These are phyloP conservation scores for Diglossa cyanea DNA, from an alignment of 2,797 vertebrate genomes.

Conservation along the genomic window DNA sequence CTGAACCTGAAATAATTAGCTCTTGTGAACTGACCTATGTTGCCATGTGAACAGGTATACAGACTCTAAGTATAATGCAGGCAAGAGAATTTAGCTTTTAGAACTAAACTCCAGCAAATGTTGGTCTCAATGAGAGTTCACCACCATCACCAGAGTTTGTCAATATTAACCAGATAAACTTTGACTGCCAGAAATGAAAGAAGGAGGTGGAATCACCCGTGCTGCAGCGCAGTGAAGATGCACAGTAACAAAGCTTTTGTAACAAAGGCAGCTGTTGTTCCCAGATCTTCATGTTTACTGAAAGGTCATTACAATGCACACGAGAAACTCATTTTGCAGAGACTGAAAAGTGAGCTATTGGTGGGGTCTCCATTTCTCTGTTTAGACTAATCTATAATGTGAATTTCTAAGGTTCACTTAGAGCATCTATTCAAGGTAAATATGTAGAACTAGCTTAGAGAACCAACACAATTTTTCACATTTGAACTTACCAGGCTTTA, in stretches of 20 bases:
- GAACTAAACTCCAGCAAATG: background rate
- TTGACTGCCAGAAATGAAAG: background rate
- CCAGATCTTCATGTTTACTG: background rate
- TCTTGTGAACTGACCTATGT: background rate
- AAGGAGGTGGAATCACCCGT: background rate
- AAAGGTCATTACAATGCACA: background rate
- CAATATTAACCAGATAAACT: background rate
- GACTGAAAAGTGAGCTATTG: background rate
- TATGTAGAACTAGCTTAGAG: background rate
- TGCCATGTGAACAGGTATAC: background rate
- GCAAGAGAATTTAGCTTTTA: background rate
- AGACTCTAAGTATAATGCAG: background rate
- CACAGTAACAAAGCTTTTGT: background rate
- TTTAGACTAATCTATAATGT: background rate
- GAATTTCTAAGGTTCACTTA: background rate
- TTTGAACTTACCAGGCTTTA: background rate
- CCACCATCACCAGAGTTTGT: background rate
- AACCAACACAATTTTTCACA: background rate
- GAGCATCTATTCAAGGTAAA: background rate
- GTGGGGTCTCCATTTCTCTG: background rate
- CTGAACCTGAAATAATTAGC: background rate
- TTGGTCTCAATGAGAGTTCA: background rate
- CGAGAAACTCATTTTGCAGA: background rate
- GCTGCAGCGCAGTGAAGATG: background rate
- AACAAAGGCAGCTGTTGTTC: background rate